These are phyloP conservation scores for Acyrthosiphon pisum DNA, from an alignment of 1,140 invertebrate species.

Conservation along the genomic window DNA sequence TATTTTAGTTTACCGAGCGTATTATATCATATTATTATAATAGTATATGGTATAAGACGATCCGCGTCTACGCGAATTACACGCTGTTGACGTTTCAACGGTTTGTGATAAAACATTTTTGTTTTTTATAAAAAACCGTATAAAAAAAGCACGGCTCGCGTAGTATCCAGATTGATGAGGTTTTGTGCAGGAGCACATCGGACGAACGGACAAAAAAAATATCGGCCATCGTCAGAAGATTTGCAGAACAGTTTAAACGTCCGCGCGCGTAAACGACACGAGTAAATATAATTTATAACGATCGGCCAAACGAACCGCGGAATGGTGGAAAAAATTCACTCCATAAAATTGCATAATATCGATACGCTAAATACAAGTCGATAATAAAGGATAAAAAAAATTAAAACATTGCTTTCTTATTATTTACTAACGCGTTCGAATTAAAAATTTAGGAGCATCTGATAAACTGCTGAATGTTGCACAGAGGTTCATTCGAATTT, in stretches of 20 bases:
- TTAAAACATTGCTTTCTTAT: too few species aligned
- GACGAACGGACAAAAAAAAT: background rate
- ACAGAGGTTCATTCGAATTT: too few species aligned
- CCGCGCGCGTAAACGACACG: background rate
- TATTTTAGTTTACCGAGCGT: background rate
- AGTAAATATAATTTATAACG: background rate
- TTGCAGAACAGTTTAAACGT: background rate
- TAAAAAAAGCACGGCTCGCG: background rate
- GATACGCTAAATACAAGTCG: too few species aligned
- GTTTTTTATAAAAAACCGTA: background rate
- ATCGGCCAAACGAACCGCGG: background rate
- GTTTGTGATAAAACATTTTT: background rate
- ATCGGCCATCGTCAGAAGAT: background rate
- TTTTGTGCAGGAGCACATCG: background rate
- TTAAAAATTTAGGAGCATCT: too few species aligned
- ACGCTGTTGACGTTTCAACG: background rate
- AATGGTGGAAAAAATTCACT: background rate
- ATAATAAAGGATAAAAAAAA: too few species aligned
- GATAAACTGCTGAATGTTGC: too few species aligned
- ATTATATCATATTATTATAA: background rate
- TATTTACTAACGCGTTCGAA: too few species aligned
- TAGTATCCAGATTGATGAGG: background rate
- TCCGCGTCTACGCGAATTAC: background rate
- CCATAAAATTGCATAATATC: too few species aligned
- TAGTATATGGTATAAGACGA: background rate